Percentiles rank a stretch among this genome's conserved stretches.
phyloP scores from a whole-genome alignment of 30 jellyfish, hydroid and myxozoan species.

The Turritopsis dohrnii region DNA sequence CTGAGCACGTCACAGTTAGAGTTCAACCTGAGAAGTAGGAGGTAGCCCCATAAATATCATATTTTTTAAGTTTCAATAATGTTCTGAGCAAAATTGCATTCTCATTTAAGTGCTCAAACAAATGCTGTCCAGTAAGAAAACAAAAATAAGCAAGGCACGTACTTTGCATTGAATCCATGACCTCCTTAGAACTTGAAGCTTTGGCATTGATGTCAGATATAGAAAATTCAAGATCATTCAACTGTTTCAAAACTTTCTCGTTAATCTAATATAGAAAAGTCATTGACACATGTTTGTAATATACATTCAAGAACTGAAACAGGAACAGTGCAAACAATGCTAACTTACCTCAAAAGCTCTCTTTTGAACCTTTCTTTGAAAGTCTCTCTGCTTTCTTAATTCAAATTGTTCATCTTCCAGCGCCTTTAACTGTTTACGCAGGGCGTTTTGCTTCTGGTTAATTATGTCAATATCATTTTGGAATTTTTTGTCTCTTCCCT shows the following conservation, averaged over 20 bases:
- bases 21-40: too few species aligned
- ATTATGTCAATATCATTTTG: background rate
- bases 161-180: conserved; percentile 13
- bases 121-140: too few species aligned
- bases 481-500: background rate
- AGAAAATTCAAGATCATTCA: conserved; percentile 3
- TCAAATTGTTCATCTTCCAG: background rate
- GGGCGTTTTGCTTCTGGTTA: background rate
- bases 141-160: background rate
- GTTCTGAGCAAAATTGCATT: too few species aligned
- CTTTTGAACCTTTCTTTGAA: background rate
- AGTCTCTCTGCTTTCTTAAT: background rate
- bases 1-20: too few species aligned
- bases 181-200: background rate
- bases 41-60: too few species aligned
- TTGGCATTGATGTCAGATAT: conserved; percentile 1
- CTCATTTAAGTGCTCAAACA: too few species aligned
- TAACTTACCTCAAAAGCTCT: background rate
- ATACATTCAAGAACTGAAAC: background rate
- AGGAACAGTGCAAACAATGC: too few species aligned
- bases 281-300: too few species aligned
- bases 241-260: background rate
- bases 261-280: background rate
- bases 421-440: background rate
- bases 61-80: too few species aligned